Evolutionary conservation across 2,888 invertebrate genomes (phyloP), one percentile per base, ranked within the genome.

Genomic region (Hyppa rectilinea): DNA sequence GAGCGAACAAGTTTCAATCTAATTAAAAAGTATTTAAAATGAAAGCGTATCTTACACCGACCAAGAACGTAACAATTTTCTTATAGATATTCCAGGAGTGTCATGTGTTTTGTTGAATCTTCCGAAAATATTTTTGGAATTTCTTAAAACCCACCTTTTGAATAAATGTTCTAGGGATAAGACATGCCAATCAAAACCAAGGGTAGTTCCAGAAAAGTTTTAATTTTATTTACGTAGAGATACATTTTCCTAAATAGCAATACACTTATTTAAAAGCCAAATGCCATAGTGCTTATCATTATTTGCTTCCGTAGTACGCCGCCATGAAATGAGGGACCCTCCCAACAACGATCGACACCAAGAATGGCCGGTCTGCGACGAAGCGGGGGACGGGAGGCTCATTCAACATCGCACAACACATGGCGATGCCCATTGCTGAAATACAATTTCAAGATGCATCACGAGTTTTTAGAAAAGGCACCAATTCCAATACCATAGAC

Each of bases 371-470:
- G 43, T 78, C 53, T 10, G 78, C 78, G 50, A 66, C 55, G 62
- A 94, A 94, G 26, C 74, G 74, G 9, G 74, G 89, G 65, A 91
- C 89, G 10, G 90, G 91, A 12, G 60, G 55, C 66, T 20, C 43
- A 34, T 59, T 10, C 59, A 80, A 12, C 55, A 80, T 71, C 38
- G 68, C 64, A 23, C 34, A 49, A 53, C 43, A 69, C 50, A 80
- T 3, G 5, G 20, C 0, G 68, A 80, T 40, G 47, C 47, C 68
- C 49, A 80, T 60, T n/a, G 68, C 75, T 80, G 80, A 40, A 80
- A 80, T 66, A 69, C 4, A 69, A 80, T 65, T 9, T 64, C 38
- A 34, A 55, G 14, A 66, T 55, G 31, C n/a, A 55, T 78, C 53
- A 78, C 31, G 52, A 53, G 9, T 34, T 62, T 61, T 52, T 20